phyloP scores from a whole-genome alignment of 2,113 vertebrate species.

The Sitta europaea region DNA sequence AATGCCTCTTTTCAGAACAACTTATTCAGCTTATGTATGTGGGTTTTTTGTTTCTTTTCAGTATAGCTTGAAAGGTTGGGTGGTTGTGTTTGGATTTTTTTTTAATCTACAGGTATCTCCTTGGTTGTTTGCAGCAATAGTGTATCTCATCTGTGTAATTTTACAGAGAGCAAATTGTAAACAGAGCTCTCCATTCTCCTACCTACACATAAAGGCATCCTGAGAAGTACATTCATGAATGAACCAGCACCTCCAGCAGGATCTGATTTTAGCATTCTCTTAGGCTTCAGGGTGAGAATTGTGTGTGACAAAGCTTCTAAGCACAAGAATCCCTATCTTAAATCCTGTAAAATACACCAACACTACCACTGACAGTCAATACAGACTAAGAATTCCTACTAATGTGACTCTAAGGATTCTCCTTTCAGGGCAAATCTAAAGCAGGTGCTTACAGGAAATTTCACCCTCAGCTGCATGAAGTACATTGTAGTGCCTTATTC shows the following conservation, averaged over 20 bases:
- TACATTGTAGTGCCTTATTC: background rate
- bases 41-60: background rate
- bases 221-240: background rate
- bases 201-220: background rate
- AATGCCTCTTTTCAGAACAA: background rate
- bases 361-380: background rate
- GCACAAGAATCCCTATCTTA: background rate
- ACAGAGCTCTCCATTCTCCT: background rate
- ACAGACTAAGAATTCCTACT: background rate
- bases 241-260: background rate
- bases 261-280: background rate
- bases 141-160: conserved; percentile 21
- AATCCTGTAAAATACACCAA: background rate
- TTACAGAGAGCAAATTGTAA: background rate
- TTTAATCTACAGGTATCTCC: background rate
- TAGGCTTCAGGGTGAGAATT: background rate
- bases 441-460: background rate
- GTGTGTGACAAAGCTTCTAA: background rate
- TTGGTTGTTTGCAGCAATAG: background rate
- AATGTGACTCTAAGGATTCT: background rate
- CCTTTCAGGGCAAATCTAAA: background rate
- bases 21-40: background rate
- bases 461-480: background rate
- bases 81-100: background rate
- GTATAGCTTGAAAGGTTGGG: background rate